phyloP scores from a whole-genome alignment of 2,888 invertebrate species.

The Bhutanitis thaidina region DNA sequence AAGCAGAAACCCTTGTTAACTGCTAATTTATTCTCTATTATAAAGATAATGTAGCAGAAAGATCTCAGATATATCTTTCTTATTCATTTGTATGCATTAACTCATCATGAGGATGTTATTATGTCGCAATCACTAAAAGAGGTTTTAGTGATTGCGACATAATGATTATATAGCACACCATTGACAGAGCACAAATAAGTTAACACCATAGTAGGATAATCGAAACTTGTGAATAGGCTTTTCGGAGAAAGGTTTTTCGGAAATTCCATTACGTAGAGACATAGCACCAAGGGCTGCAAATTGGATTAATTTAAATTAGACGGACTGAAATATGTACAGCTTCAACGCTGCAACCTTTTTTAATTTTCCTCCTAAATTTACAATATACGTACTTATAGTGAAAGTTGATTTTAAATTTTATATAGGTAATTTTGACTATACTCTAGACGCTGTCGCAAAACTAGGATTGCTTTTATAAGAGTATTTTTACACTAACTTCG shows the following conservation, averaged over 20 bases:
- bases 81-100: no score
- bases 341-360: constrained; percentile 43
- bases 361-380: constrained; percentile 34
- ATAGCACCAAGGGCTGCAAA: constrained; percentile 52
- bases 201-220: constrained; percentile 20
- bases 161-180: neutral
- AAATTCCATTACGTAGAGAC: constrained; percentile 64
- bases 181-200: constrained; percentile 14
- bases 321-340: constrained; percentile 56
- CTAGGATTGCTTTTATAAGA: neutral
- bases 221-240: constrained; percentile 48
- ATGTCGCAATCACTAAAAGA: no score
- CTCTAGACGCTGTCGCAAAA: neutral
- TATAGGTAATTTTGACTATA: constrained; percentile 3
- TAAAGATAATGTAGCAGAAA: no score
- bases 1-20: no score
- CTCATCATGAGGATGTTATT: no score
- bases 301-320: constrained; percentile 62
- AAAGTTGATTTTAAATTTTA: constrained; percentile 1
- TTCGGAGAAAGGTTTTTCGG: constrained; percentile 49
- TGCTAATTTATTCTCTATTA: no score
- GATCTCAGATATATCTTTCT: no score
- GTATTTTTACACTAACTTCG: neutral
- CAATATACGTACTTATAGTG: neutral
- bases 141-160: no score